Percentiles rank a stretch among this genome's conserved stretches.
phyloP scores from a whole-genome alignment of 2,113 vertebrate species.

The Morone saxatilis region DNA sequence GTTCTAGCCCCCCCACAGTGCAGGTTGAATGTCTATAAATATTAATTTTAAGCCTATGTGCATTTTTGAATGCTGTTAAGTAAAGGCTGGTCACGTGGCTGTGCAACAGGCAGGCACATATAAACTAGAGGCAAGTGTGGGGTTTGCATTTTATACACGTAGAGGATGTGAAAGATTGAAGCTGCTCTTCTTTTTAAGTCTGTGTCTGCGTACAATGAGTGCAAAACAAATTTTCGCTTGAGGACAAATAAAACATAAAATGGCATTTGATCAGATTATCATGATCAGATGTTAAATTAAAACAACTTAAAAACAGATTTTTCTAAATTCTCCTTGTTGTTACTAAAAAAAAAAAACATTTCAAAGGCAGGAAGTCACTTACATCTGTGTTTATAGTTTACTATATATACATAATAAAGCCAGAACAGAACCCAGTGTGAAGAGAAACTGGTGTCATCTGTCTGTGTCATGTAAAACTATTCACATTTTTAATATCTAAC shows the following conservation, averaged over 20 bases:
- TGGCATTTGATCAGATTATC: not conserved
- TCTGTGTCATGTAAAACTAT: not conserved
- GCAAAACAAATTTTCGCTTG: not conserved
- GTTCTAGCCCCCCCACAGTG: constrained; percentile 26
- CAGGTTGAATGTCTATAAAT: constrained; percentile 40
- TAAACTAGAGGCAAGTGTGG: not conserved
- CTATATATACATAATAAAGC: too few species aligned
- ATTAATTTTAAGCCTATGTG: constrained; percentile 29
- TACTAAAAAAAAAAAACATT: not conserved
- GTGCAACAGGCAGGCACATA: constrained; percentile 1
- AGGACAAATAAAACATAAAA: not conserved
- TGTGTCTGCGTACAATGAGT: not conserved
- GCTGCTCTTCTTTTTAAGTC: not conserved
- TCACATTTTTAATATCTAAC: not conserved
- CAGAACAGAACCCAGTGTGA: not conserved
- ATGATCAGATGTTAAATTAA: not conserved
- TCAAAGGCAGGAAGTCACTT: not conserved
- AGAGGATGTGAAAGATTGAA: not conserved
- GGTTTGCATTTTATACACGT: not conserved
- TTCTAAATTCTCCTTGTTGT: not conserved
- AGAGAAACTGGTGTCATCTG: not conserved
- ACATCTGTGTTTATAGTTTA: not conserved
- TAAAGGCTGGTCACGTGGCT: not conserved
- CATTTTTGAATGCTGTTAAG: constrained; percentile 16
- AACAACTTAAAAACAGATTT: not conserved